These are phyloP conservation scores for Helicoverpa zea DNA, from an alignment of 1,140 invertebrate species.

Conservation along the genomic window DNA sequence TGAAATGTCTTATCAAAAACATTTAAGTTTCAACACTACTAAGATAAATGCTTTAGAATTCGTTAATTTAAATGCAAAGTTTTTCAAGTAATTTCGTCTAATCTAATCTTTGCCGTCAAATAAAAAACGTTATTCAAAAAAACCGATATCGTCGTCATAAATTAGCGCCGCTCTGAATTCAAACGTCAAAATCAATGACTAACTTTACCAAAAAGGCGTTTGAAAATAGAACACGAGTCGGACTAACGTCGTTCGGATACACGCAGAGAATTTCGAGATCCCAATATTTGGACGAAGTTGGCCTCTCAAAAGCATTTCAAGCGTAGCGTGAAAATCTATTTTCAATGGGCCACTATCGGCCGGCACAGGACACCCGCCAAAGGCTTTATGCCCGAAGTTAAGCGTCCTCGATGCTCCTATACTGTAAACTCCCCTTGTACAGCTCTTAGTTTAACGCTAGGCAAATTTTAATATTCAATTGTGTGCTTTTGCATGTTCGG, in stretches of 20 bases:
- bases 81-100: constrained; percentile 17
- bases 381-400: constrained; percentile 80
- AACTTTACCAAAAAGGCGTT: constrained; percentile 16
- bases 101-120: constrained; percentile 3
- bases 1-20: background rate
- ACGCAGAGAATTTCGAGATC: constrained; percentile 50
- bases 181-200: constrained; percentile 19
- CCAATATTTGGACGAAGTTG: constrained; percentile 79
- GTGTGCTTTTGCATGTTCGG: constrained; percentile 71
- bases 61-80: constrained; percentile 1
- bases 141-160: background rate
- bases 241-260: constrained; percentile 38
- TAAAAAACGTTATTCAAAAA: background rate
- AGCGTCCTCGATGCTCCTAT: constrained; percentile 72
- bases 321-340: constrained; percentile 85
- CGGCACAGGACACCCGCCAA: constrained; percentile 72
- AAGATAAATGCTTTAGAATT: constrained; percentile 2
- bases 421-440: constrained; percentile 70
- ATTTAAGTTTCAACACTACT: background rate
- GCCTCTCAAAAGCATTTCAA: constrained; percentile 70
- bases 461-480: constrained; percentile 86
- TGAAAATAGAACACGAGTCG: constrained; percentile 23
- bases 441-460: constrained; percentile 76
- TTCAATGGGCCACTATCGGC: constrained; percentile 83
- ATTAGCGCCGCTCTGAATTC: background rate